phyloP scores from a whole-genome alignment of 2,888 invertebrate species.

The Pogonocherus hispidulus region DNA sequence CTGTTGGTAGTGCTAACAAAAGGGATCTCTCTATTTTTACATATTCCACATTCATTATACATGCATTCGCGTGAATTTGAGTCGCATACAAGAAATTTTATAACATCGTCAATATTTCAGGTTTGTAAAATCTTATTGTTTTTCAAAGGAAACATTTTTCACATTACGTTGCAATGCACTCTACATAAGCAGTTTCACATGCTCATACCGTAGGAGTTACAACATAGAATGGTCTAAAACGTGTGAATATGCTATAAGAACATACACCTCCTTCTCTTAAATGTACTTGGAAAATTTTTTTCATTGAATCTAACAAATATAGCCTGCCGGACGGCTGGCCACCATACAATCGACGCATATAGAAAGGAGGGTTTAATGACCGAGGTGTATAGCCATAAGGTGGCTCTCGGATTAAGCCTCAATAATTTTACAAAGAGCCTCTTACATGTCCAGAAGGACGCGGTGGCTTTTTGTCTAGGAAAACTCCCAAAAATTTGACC shows the following conservation, averaged over 20 bases:
- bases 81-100: background rate
- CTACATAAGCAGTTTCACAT: conserved; percentile 19
- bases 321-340: no score
- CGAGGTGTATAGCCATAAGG: no score
- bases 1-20: background rate
- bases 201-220: conserved; percentile 12
- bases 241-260: conserved; percentile 9
- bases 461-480: no score
- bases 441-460: no score
- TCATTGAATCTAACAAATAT: conserved; percentile 22
- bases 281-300: conserved; percentile 6
- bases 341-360: no score
- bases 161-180: conserved; percentile 6
- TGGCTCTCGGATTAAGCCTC: no score
- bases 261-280: conserved; percentile 1
- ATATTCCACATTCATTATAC: background rate
- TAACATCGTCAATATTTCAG: background rate
- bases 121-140: background rate
- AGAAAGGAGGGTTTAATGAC: no score
- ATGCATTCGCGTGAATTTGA: conserved; percentile 1
- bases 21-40: background rate
- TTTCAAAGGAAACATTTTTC: background rate
- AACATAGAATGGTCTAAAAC: conserved; percentile 22
- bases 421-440: no score
- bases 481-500: no score